phyloP scores from a whole-genome alignment of 2,113 vertebrate genomes.

The Oryzias celebensis region DNA sequence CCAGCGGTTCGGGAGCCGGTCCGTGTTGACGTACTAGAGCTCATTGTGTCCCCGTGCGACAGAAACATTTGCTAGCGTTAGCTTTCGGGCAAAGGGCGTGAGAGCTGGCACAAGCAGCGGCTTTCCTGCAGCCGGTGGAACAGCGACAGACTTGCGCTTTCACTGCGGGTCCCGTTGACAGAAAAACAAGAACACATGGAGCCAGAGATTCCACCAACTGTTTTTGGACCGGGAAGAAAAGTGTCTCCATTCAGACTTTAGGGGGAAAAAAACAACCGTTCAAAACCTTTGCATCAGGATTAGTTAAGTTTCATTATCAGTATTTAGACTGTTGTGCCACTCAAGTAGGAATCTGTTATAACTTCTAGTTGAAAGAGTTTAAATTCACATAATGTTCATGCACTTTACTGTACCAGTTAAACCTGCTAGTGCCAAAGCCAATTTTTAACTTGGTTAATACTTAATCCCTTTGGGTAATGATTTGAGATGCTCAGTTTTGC shows the following conservation, averaged over 20 bases:
- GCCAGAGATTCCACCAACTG: neutral
- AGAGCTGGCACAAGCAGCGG: conserved; percentile 46
- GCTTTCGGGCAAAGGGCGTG: conserved; percentile 72
- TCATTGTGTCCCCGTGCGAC: conserved; percentile 19
- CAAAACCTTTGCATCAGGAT: no score
- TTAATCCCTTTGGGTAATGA: conserved; percentile 21
- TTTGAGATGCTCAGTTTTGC: neutral
- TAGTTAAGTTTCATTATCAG: no score
- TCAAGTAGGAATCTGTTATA: no score
- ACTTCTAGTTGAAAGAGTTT: no score
- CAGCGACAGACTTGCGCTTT: conserved; percentile 9
- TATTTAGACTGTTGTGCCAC: no score
- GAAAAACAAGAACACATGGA: conserved; percentile 47
- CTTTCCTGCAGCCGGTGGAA: conserved; percentile 23
- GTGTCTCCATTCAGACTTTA: no score
- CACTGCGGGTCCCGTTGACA: conserved; percentile 9
- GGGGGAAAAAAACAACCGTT: no score
- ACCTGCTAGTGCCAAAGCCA: conserved; percentile 12
- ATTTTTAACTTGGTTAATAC: conserved; percentile 35
- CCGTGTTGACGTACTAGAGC: neutral
- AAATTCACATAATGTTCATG: neutral
- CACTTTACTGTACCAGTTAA: neutral
- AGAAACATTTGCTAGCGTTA: conserved; percentile 55
- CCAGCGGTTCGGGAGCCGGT: neutral
- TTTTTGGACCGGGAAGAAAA: no score